Evolutionary conservation across 2,113 vertebrate species (phyloP), one percentile per base, ranked within the genome.

Genomic region (Pangasianodon gigas): DNA sequence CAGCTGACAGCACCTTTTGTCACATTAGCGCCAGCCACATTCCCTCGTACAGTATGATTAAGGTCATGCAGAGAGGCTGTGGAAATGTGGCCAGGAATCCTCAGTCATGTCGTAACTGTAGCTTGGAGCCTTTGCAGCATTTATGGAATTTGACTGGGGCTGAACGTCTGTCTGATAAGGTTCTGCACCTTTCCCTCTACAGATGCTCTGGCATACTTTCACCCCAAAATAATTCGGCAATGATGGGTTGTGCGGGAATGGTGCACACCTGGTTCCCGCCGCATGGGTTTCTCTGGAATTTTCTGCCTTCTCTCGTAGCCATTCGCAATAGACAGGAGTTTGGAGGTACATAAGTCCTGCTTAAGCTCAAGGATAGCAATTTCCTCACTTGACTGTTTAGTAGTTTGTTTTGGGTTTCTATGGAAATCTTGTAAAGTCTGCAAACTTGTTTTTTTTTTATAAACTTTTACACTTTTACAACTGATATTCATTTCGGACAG

Each of bases 151-250:
- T 89, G 58, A 88, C 89, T 89, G 51, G 60, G 86, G 52, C 81
- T 91, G 85, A 93, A 94, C 91, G 94, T 92, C 93, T 85, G 89
- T 60, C 48, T 93, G 93, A 90, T 91, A 90, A 77, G 75, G 13
- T 67, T 88, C 91, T 74, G 82, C 92, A 11, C 32, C 60, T 8
- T 75, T 90, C 84, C 82, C 87, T 32, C 32, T 87, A 85, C 93
- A 94, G 92, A 93, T 93, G 13, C 89, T 91, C 91, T 94, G 93
- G 94, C 93, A 95, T 95, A 93, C 92, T 95, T 95, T 92, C 67
- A 51, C 92, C 56, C 92, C 86, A 91, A 93, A 90, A 80, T 87
- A 92, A 90, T 92, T 92, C 88, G 16, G 83, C 87, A 83, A 80
- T 88, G 75, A 91, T 71, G 83, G 83, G 87, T 60, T 90, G 58